Evolutionary conservation across 1,140 invertebrate species (phyloP).

Genomic region (Dufourea novaeangliae): DNA sequence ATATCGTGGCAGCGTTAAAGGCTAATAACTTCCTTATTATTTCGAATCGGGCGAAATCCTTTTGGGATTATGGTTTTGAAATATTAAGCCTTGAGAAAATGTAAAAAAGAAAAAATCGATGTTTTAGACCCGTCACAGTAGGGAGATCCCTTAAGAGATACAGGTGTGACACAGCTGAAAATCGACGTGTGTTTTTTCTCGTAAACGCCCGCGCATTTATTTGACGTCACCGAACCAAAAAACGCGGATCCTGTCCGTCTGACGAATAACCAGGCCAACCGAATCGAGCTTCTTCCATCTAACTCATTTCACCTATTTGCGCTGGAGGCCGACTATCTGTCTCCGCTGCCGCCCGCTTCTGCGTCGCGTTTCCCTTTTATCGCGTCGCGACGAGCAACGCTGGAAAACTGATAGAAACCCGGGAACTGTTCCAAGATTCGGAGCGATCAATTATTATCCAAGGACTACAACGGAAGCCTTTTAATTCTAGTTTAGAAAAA

Average conservation of each 20-base stretch:
- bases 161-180: not conserved
- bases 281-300: constrained; percentile 20
- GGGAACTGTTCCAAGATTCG: not conserved
- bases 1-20: too few relatives aligned
- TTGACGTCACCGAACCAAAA: constrained; percentile 33
- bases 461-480: not conserved
- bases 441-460: not conserved
- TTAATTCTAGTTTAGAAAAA: not conserved
- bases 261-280: constrained; percentile 33
- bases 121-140: too few relatives aligned
- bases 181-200: not conserved
- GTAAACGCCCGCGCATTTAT: constrained; percentile 36
- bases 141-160: too few relatives aligned
- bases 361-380: constrained; percentile 25
- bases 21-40: too few relatives aligned
- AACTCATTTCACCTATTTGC: constrained; percentile 25
- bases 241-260: constrained; percentile 41
- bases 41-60: too few relatives aligned
- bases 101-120: too few relatives aligned
- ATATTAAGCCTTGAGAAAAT: too few relatives aligned
- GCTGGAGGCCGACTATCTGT: not conserved
- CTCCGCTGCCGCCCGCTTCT: constrained; percentile 2
- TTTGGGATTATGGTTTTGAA: too few relatives aligned
- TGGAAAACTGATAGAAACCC: not conserved
- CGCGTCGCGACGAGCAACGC: constrained; percentile 23